phyloP scores from a whole-genome alignment of 2,113 vertebrate species.

The Scopus umbretta region DNA sequence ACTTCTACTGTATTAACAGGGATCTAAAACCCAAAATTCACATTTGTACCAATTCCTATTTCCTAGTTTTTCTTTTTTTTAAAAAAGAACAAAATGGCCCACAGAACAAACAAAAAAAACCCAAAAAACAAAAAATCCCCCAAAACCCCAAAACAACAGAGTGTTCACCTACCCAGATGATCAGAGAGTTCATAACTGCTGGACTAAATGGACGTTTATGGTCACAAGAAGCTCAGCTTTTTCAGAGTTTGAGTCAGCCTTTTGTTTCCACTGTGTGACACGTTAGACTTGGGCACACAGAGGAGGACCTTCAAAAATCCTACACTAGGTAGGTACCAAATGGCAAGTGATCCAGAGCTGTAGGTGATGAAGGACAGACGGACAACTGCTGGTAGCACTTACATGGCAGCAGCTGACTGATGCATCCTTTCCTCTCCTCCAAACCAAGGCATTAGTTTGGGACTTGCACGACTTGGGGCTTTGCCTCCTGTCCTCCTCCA shows the following conservation, averaged over 20 bases:
- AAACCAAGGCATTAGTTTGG: not conserved
- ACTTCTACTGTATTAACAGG: not conserved
- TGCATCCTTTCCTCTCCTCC: not conserved
- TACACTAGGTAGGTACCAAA: not conserved
- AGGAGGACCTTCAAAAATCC: not conserved
- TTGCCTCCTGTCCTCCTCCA: not conserved
- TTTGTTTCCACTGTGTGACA: not conserved
- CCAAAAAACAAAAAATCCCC: not conserved
- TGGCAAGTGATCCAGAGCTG: not conserved
- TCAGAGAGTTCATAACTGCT: not conserved
- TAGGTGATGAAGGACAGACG: not conserved
- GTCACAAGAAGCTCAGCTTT: not conserved
- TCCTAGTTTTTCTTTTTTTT: not conserved
- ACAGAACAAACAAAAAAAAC: too few species aligned
- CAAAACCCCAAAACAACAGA: not conserved
- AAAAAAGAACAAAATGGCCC: not conserved
- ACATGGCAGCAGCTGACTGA: not conserved
- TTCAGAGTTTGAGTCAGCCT: not conserved
- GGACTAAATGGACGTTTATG: not conserved
- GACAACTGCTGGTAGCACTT: not conserved
- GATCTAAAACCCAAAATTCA: not conserved
- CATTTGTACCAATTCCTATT: not conserved
- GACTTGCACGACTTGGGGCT: not conserved
- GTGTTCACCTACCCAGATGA: not conserved
- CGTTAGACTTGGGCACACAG: not conserved